Conservation (phyloP, 2,113 vertebrate genomes). For the Podarcis raffonei region DNA sequence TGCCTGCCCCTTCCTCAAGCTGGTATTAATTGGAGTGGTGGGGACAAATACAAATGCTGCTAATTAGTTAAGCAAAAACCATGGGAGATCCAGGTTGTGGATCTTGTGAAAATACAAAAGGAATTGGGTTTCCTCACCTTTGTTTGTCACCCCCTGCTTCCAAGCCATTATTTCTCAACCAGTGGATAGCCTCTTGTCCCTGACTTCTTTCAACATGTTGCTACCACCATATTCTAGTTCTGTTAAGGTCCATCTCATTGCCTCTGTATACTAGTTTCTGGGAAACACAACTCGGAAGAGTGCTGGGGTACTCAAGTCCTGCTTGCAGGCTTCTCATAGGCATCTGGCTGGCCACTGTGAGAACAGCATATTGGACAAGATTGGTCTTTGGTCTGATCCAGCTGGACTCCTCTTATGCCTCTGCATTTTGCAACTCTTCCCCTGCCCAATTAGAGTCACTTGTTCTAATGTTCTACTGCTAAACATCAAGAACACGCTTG, state of each 20-base stretch:
- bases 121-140: background rate
- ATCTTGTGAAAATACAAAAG: background rate
- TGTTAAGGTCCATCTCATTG: background rate
- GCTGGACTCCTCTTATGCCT: background rate
- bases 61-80: background rate
- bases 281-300: too few species aligned
- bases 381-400: too few species aligned
- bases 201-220: background rate
- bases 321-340: background rate
- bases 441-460: background rate
- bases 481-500: background rate
- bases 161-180: background rate
- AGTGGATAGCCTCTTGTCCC: background rate
- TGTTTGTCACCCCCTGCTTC: background rate
- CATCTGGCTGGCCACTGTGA: too few species aligned
- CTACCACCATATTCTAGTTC: background rate
- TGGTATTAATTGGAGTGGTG: background rate
- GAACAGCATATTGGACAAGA: too few species aligned
- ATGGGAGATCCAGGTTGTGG: background rate
- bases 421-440: background rate
- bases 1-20: background rate
- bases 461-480: background rate
- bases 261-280: background rate
- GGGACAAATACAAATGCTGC: background rate
- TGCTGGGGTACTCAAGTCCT: too few species aligned